A percentile compares a stretch with the other conserved stretches of the same genome.
phyloP scores from a whole-genome alignment of 2,888 invertebrate genomes.

The Leptodirus hochenwartii region DNA sequence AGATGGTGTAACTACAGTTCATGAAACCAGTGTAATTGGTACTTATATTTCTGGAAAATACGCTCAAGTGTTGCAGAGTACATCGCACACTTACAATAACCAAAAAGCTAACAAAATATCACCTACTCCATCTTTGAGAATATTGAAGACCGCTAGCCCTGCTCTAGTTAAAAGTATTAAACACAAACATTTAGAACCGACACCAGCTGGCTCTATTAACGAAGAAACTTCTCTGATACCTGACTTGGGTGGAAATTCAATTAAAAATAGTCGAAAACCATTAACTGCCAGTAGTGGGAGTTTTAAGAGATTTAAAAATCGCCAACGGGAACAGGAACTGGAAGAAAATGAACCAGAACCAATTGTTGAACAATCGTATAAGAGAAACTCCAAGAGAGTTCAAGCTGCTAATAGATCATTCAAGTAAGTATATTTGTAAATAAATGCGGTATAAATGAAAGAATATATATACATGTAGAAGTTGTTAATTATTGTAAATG shows the following conservation, averaged over 20 bases:
- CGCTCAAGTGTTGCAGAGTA: constrained; percentile 71
- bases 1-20: constrained; percentile 66
- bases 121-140: constrained; percentile 46
- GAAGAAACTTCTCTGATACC: constrained; percentile 35
- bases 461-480: too few species aligned
- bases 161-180: constrained; percentile 29
- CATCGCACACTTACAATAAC: constrained; percentile 41
- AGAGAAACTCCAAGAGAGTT: too few species aligned
- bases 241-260: constrained; percentile 30
- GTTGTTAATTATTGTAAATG: too few species aligned
- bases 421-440: constrained; percentile 8
- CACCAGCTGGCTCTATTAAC: constrained; percentile 34
- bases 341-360: constrained; percentile 20
- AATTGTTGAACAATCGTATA: constrained; percentile 1
- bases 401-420: constrained; percentile 11
- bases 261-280: constrained; percentile 34
- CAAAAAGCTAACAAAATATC: constrained; percentile 36
- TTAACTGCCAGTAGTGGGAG: constrained; percentile 22
- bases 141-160: constrained; percentile 61
- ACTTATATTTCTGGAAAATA: constrained; percentile 78
- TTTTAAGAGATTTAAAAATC: constrained; percentile 37
- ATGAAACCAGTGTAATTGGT: constrained; percentile 78
- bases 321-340: constrained; percentile 25
- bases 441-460: too few species aligned
- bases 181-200: constrained; percentile 44